Evolutionary conservation across 2,888 invertebrate genomes (phyloP), one percentile per base, ranked within the genome.

Genomic region (Leptodirus hochenwartii): DNA sequence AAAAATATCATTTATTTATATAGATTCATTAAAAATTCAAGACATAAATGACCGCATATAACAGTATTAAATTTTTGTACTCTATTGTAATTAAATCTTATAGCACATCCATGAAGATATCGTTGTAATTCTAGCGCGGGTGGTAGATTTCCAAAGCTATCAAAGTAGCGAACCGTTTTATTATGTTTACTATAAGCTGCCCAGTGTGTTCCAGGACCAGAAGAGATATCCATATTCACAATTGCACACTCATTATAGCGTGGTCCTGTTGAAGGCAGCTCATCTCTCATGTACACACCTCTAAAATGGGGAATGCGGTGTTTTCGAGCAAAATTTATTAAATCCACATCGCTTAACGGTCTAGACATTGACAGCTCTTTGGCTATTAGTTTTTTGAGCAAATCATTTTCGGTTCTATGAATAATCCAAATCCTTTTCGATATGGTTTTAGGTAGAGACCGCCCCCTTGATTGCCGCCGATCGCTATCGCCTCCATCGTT

Each of bases 271-370:
- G 22, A 28, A 23, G 50, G 54, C 29, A 56, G 46, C 34, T 45
- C 43, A 42, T 51, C 49, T 31, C 49, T 42, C 43, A 51, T 53
- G 25, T 42, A 44, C 36, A 51, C 43, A 9, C 46, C 50, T 23
- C 47, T 39, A 35, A 50, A 49, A 34, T 47, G 20, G 15, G 42
- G 39, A 35, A 47, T 39, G 11, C 30, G 24, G 17, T 27, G 25
- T 38, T 45, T 31, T 36, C 44, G 37, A 37, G 38, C 39, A 35
- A 40, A 46, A 31, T 41, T 41, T 4, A 29, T 15, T 25, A 49
- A 37, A 43, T 50, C 46, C 6, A 32, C 14, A 36, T 50, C 43
- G 15, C 41, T 46, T 30, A 50, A 38, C 14, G 43, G 38, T 34
- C 41, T 41, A 26, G 36, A 29, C 13, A 44, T 48, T 46, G 39